Evolutionary conservation across 2,888 invertebrate genomes (phyloP), one percentile per base, ranked within the genome.

Genomic region (Ctena decussata): DNA sequence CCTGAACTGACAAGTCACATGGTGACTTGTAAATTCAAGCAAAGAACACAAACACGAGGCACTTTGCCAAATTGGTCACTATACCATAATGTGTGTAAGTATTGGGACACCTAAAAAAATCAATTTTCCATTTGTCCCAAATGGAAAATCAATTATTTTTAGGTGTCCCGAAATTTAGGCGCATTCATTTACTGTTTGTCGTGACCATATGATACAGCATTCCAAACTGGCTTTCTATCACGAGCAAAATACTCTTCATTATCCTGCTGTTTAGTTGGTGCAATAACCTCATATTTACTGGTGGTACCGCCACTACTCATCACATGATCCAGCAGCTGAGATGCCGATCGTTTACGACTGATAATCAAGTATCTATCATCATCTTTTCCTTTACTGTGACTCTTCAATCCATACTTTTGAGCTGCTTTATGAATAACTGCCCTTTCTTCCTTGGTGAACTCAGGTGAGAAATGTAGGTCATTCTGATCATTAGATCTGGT

Each of bases 351-450:
- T 91, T 96, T 97, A 53, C 96, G 95, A 32, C 96, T 96, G 0
- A 97, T 94, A 0, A 96, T 96, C 80, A 97, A 91, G 71, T 95
- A 96, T 27, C 97, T 95, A 21, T 96, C 94, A 2, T 95, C 96
- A 0, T 92, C 93, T 44, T 95, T 96, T 0, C 97, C 97, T 78
- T 96, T 96, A 92, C 97, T 97, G 18, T 95, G 95, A 37, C 96
- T 96, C 89, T 96, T 96, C 60, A 97, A 94, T 12, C 96, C 96
- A 89, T 96, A 92, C 77, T 95, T 96, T 74, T 95, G 94, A 32
- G 93, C 91, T 24, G 93, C 90, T 21, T 91, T 88, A 86, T 96
- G 96, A 75, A 96, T 96, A 70, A 94, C 87, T 35, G 95, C 95
- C 57, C 96, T 90, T 90, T 96, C 96, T 8, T 96, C 96, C 84